Percentiles rank a stretch among this genome's conserved stretches.
Evolutionary conservation across 2,888 invertebrate species (phyloP).

Genomic region (Mamestra brassicae): DNA sequence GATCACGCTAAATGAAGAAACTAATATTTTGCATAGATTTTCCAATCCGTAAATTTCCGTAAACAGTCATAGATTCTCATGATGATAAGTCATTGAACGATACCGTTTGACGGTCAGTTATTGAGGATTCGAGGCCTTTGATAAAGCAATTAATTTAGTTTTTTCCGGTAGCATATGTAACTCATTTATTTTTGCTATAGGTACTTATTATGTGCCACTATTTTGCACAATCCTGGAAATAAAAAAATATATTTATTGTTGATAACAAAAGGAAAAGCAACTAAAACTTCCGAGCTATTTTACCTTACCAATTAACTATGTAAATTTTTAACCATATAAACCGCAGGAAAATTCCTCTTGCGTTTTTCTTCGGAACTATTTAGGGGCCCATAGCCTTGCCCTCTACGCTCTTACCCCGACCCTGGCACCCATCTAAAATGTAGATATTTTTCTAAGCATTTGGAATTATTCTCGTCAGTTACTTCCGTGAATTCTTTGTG

Average conservation of each 20-base stretch:
- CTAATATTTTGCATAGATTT: background rate
- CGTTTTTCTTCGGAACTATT: too few relatives aligned
- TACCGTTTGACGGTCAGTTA: slow-evolving; percentile 18
- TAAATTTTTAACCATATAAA: too few relatives aligned
- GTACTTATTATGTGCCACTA: background rate
- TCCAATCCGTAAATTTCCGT: slow-evolving; percentile 23
- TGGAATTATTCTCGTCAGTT: slow-evolving; percentile 36
- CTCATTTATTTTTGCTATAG: background rate
- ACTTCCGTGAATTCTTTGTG: slow-evolving; percentile 58
- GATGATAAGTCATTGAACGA: slow-evolving; percentile 42
- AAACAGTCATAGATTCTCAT: background rate
- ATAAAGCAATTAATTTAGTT: slow-evolving; percentile 34
- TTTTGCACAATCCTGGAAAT: slow-evolving; percentile 12
- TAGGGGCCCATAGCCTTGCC: background rate
- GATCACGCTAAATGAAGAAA: background rate
- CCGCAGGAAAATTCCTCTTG: too few relatives aligned
- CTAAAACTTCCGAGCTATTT: too few relatives aligned
- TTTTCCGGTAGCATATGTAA: slow-evolving; percentile 15
- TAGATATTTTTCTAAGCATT: slow-evolving; percentile 49
- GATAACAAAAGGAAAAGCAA: too few relatives aligned
- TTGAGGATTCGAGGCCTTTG: slow-evolving; percentile 43
- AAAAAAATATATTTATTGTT: too few relatives aligned
- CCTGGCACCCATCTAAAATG: slow-evolving; percentile 23
- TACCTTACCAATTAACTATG: too few relatives aligned
- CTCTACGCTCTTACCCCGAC: background rate